These are phyloP conservation scores for Laupala kohalensis DNA, from an alignment of 1,140 invertebrate genomes.

Conservation along the genomic window DNA sequence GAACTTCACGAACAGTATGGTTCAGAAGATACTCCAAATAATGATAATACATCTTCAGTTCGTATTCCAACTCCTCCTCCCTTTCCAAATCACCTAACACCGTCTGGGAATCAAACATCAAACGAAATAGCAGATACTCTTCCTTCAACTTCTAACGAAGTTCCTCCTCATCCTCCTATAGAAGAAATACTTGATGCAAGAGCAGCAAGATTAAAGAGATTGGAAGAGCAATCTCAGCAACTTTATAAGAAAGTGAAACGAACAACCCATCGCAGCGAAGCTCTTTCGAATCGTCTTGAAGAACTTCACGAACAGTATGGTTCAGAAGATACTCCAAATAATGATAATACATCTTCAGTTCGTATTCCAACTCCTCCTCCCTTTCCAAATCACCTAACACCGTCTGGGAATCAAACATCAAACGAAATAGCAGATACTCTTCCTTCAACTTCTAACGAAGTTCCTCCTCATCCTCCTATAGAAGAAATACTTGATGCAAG, in stretches of 20 bases:
- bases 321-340: neutral
- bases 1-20: conserved; percentile 25
- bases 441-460: neutral
- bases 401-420: conserved; percentile 18
- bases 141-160: neutral
- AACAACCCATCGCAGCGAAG: conserved; percentile 43
- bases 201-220: conserved; percentile 43
- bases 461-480: neutral
- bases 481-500: conserved; percentile 19
- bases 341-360: neutral
- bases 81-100: neutral
- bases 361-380: conserved; percentile 22
- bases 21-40: neutral
- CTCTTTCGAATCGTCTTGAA: conserved; percentile 37
- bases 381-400: conserved; percentile 29
- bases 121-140: neutral
- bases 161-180: neutral
- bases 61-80: conserved; percentile 2
- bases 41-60: neutral
- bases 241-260: conserved; percentile 47
- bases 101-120: no score
- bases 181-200: conserved; percentile 28
- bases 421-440: no score
- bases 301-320: conserved; percentile 34
- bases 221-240: conserved; percentile 54